Evolutionary conservation across 2,113 vertebrate genomes (phyloP).

Genomic region (Tachysurus vachellii): DNA sequence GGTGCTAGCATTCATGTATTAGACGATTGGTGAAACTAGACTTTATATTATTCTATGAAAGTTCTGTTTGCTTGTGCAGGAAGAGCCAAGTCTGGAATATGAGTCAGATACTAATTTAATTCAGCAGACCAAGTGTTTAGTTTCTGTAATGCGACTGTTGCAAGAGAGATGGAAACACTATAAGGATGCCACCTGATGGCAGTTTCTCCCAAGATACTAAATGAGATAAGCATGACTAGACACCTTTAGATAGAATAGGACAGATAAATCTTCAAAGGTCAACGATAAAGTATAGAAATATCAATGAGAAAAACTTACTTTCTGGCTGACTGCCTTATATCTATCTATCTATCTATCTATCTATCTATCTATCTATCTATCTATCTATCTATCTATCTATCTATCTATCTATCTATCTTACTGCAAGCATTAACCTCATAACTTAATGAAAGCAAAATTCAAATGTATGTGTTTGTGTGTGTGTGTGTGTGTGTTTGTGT

Average conservation of each 20-base stretch:
- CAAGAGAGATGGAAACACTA: conserved; percentile 22
- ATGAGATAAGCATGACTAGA: conserved; percentile 59
- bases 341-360: background rate
- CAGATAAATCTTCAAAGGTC: conserved; percentile 72
- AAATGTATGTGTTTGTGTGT: no score
- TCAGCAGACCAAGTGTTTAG: conserved; percentile 30
- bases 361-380: background rate
- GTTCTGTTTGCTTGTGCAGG: conserved; percentile 22
- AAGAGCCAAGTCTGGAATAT: conserved; percentile 13
- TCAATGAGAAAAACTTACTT: conserved; percentile 60
- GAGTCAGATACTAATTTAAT: conserved; percentile 47
- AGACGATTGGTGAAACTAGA: background rate
- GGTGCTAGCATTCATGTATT: conserved; percentile 10
- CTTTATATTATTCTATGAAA: background rate
- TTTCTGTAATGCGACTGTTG: conserved; percentile 22
- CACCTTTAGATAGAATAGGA: conserved; percentile 48
- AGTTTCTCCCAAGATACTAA: conserved; percentile 39
- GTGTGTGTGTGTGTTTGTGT: no score
- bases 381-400: background rate
- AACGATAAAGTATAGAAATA: conserved; percentile 66
- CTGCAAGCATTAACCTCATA: background rate
- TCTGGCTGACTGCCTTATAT: background rate
- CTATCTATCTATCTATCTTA: background rate
- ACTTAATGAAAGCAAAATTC: no score
- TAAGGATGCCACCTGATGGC: conserved; percentile 32